These are phyloP conservation scores for Heliornis fulica DNA, from an alignment of 2,113 vertebrate genomes.

Conservation along the genomic window DNA sequence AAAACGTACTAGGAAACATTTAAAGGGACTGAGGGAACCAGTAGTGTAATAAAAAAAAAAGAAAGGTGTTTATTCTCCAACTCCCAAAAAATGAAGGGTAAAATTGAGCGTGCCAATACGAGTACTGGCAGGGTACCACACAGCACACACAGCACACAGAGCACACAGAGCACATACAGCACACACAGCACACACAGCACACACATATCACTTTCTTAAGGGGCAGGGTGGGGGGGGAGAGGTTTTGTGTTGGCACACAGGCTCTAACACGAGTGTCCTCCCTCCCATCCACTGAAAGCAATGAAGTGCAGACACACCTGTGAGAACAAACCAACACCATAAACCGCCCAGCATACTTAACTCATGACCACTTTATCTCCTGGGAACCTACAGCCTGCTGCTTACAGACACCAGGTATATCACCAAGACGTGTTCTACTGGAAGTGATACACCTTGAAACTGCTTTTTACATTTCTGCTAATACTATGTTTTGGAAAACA, in stretches of 20 bases:
- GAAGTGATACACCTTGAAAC: neutral
- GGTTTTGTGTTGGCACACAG: neutral
- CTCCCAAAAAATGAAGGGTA: accelerated
- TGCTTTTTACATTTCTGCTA: neutral
- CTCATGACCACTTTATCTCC: neutral
- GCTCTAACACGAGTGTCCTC: neutral
- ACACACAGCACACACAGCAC: no score
- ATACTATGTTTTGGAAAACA: neutral
- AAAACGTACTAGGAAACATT: neutral
- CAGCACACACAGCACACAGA: no score
- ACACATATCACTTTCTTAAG: no score
- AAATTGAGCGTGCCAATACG: neutral
- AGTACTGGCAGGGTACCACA: accelerated
- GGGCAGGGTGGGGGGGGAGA: no score
- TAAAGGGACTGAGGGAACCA: neutral
- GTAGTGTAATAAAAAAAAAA: no score
- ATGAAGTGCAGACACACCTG: neutral
- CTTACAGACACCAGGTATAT: neutral
- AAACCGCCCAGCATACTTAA: neutral
- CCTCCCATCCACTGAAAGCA: neutral
- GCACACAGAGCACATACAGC: no score
- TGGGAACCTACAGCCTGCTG: neutral
- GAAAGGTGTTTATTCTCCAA: neutral
- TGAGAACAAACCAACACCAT: neutral
- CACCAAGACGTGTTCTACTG: neutral